phyloP scores from a whole-genome alignment of 1,140 invertebrate species.

The Drosophila sp. region DNA sequence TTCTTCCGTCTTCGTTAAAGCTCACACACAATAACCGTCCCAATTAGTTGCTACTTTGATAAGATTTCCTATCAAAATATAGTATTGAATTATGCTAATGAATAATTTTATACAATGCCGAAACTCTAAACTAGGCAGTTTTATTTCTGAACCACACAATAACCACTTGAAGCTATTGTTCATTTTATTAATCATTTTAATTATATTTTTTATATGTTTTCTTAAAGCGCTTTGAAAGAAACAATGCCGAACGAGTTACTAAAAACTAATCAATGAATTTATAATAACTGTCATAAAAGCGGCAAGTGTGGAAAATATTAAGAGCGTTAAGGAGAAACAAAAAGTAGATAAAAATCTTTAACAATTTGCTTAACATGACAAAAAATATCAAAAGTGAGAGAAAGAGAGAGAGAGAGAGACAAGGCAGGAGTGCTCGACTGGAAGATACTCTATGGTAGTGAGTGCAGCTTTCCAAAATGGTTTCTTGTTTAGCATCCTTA shows the following conservation, averaged over 20 bases:
- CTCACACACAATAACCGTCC: constrained; percentile 17
- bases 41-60: constrained; percentile 32
- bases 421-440: neutral
- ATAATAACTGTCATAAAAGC: constrained; percentile 69
- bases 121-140: constrained; percentile 30
- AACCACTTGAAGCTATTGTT: constrained; percentile 26
- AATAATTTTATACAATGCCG: constrained; percentile 18
- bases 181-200: constrained; percentile 45
- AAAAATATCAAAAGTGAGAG: constrained; percentile 6
- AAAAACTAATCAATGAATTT: constrained; percentile 77
- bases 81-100: constrained; percentile 35
- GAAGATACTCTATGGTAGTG: neutral
- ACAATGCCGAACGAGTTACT: constrained; percentile 50
- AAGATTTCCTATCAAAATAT: constrained; percentile 9
- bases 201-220: constrained; percentile 37
- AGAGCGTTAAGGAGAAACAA: constrained; percentile 46
- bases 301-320: constrained; percentile 79
- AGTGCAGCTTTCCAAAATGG: no score
- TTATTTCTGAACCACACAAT: constrained; percentile 14
- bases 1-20: constrained; percentile 16
- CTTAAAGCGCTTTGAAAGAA: constrained; percentile 17
- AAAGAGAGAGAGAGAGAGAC: constrained; percentile 22
- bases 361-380: constrained; percentile 34
- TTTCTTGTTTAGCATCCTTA: no score
- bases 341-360: constrained; percentile 17